These are phyloP conservation scores for Taxidea taxus DNA, from an alignment of 2,113 vertebrate genomes.

Conservation along the genomic window DNA sequence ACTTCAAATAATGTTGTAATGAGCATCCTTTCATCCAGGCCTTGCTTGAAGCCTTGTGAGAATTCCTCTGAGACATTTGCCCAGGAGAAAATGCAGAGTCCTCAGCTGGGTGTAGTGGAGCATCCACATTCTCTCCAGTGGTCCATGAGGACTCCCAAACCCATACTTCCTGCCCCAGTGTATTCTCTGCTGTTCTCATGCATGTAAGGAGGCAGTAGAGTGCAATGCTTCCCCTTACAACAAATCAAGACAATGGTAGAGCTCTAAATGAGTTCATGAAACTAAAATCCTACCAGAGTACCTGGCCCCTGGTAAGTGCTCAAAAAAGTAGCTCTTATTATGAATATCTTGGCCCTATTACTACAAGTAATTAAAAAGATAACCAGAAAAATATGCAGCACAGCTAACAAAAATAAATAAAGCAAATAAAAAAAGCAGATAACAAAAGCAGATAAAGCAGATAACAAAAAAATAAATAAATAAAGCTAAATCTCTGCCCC, in stretches of 20 bases:
- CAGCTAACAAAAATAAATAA: neutral
- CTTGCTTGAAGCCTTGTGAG: neutral
- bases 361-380: constrained; percentile 10
- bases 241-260: neutral
- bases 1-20: neutral
- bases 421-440: neutral
- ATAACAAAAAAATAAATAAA: neutral
- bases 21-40: neutral
- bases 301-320: neutral
- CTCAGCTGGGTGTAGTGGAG: neutral
- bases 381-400: constrained; percentile 35
- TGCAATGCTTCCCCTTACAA: rapidly evolving
- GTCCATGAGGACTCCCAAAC: neutral
- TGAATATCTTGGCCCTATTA: neutral
- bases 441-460: neutral
- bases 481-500: neutral
- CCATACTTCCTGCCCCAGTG: rapidly evolving
- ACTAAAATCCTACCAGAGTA: neutral
- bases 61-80: rapidly evolving
- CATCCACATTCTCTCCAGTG: too few relatives aligned
- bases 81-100: neutral
- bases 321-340: neutral
- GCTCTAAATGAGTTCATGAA: neutral
- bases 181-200: neutral
- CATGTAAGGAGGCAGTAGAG: neutral